These are phyloP conservation scores for Acromyrmex charruanus DNA, from an alignment of 1,140 invertebrate genomes.

Conservation along the genomic window DNA sequence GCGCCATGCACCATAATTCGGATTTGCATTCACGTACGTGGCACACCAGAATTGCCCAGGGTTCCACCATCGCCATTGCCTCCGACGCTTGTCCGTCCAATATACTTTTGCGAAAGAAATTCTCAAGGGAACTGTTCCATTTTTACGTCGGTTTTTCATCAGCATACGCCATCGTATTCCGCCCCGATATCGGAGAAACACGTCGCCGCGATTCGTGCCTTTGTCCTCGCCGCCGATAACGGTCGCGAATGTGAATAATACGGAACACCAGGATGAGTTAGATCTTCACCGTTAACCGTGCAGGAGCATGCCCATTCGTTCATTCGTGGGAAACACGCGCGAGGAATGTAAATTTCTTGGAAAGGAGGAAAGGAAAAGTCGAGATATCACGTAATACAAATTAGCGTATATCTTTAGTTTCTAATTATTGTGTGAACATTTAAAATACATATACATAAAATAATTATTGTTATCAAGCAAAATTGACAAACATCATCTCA, in stretches of 20 bases:
- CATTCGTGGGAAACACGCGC: conserved; percentile 49
- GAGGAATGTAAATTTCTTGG: conserved; percentile 45
- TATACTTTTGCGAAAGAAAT: conserved; percentile 58
- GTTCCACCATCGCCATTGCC: conserved; percentile 18
- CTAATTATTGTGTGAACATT: not conserved
- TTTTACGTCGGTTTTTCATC: conserved; percentile 35
- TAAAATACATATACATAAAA: not conserved
- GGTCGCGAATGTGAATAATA: conserved; percentile 50
- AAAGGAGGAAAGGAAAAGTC: conserved; percentile 34
- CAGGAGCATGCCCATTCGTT: conserved; percentile 18
- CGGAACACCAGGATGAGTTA: conserved; percentile 46
- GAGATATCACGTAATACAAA: conserved; percentile 4
- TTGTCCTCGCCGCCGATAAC: conserved; percentile 36
- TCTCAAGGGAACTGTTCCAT: conserved; percentile 56
- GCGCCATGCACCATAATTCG: conserved; percentile 50
- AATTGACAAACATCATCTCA: not conserved
- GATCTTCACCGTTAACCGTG: conserved; percentile 51
- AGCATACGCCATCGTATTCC: not conserved
- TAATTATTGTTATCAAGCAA: not conserved
- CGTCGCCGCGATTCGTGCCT: conserved; percentile 31
- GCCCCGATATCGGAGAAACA: conserved; percentile 13
- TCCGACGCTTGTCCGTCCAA: conserved; percentile 62
- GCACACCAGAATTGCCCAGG: conserved; percentile 45
- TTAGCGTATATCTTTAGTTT: not conserved
- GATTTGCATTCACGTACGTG: conserved; percentile 73